phyloP scores from a whole-genome alignment of 2,888 invertebrate species.

The Oxytorus armatus region DNA sequence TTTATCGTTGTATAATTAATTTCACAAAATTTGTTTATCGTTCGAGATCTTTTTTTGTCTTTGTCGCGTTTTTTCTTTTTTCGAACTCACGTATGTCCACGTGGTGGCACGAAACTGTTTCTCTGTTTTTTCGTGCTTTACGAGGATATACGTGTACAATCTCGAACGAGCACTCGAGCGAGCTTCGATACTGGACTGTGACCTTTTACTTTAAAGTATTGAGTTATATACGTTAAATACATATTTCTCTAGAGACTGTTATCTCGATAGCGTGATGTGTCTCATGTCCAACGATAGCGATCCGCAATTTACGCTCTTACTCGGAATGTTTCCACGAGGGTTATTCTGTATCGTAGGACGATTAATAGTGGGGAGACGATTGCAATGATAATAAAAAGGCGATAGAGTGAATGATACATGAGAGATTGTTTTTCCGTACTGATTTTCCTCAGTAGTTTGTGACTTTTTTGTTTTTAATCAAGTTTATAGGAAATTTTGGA shows the following conservation, averaged over 20 bases:
- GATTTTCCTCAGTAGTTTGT: too few relatives aligned
- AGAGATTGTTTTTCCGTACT: too few relatives aligned
- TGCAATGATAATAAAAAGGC: background rate
- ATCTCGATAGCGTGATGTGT: conserved; percentile 55
- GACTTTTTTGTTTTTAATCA: too few relatives aligned
- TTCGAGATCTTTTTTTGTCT: too few relatives aligned
- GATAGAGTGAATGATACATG: too few relatives aligned
- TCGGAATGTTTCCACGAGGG: background rate
- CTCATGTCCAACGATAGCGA: conserved; percentile 40
- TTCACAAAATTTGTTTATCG: too few relatives aligned
- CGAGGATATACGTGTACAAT: conserved; percentile 2
- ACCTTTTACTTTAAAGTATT: conserved; percentile 48
- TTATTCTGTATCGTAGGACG: background rate
- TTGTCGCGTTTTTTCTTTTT: background rate
- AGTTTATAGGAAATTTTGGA: too few relatives aligned
- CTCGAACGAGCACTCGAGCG: conserved; percentile 25
- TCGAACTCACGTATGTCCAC: conserved; percentile 10
- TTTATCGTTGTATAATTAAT: too few relatives aligned
- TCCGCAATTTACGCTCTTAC: conserved; percentile 10
- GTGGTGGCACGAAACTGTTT: conserved; percentile 3
- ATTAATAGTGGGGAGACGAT: background rate
- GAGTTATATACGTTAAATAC: conserved; percentile 29
- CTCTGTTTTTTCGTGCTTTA: background rate
- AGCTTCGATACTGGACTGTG: conserved; percentile 61
- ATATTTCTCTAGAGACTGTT: conserved; percentile 36